Percentiles rank a stretch among this genome's conserved stretches.
Evolutionary conservation across 1,140 invertebrate species (phyloP).

Genomic region (Aricia agestis): DNA sequence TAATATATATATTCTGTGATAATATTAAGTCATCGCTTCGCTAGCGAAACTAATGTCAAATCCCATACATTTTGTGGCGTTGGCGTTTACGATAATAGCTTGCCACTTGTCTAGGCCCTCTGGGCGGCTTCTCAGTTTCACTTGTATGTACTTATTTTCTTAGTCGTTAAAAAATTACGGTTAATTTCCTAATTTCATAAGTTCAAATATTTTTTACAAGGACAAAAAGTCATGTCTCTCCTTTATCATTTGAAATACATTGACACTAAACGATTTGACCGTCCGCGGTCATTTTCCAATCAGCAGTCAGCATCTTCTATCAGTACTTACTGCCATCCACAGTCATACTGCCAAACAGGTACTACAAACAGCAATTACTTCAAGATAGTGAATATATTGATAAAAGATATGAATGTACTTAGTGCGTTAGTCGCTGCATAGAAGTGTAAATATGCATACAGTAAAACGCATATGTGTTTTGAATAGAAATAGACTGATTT

Average conservation of each 20-base stretch:
- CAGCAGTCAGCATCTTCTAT: background rate
- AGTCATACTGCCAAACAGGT: background rate
- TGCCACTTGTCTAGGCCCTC: too few relatives aligned
- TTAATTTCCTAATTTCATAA: too few relatives aligned
- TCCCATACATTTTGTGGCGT: too few relatives aligned
- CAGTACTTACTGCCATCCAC: background rate
- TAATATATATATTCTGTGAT: too few relatives aligned
- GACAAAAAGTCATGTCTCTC: background rate
- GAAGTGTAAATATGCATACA: background rate
- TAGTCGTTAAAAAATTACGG: too few relatives aligned
- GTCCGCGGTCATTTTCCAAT: background rate
- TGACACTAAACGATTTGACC: background rate
- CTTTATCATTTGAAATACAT: background rate
- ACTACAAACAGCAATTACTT: background rate
- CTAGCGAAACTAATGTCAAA: too few relatives aligned
- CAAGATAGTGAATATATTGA: background rate
- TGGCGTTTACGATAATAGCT: too few relatives aligned
- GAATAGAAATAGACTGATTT: background rate
- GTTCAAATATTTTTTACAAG: too few relatives aligned
- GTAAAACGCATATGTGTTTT: background rate
- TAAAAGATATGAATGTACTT: background rate
- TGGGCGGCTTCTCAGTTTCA: too few relatives aligned
- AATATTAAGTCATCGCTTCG: too few relatives aligned
- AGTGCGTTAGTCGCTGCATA: background rate
- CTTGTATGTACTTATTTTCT: too few relatives aligned